A percentile compares a stretch with the other conserved stretches of the same genome.
phyloP scores from a whole-genome alignment of 2,113 vertebrate genomes.

The Proterorhinus semilunaris region DNA sequence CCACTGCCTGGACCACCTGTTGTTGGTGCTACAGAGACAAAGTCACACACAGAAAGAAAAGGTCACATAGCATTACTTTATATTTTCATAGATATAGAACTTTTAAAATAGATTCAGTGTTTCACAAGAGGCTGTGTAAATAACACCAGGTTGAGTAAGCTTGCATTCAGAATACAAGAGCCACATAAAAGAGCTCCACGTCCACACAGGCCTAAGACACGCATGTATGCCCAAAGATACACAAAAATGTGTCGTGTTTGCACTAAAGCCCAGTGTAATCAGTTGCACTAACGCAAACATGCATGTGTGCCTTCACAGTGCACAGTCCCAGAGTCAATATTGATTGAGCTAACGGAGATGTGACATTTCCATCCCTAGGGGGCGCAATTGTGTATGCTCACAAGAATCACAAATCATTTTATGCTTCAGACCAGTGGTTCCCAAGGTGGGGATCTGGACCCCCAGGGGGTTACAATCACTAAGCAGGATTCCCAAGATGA shows the following conservation, averaged over 20 bases:
- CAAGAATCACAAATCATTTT: slow-evolving; percentile 25
- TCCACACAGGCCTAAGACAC: slow-evolving; percentile 1
- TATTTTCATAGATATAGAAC: neutral
- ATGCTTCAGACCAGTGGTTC: no score
- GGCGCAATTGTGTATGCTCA: slow-evolving; percentile 36
- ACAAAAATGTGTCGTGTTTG: slow-evolving; percentile 44
- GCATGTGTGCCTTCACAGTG: slow-evolving; percentile 26
- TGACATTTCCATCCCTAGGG: slow-evolving; percentile 58
- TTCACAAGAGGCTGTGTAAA: slow-evolving; percentile 12
- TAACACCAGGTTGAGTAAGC: slow-evolving; percentile 16
- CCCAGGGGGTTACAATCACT: no score
- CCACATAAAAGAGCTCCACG: slow-evolving; percentile 16
- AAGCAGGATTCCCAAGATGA: no score
- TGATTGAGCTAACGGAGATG: slow-evolving; percentile 56
- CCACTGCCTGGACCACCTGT: slow-evolving; percentile 92
- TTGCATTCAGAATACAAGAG: slow-evolving; percentile 24
- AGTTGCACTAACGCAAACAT: slow-evolving; percentile 52
- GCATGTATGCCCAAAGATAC: slow-evolving; percentile 2
- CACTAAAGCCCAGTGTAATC: slow-evolving; percentile 49
- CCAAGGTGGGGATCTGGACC: no score
- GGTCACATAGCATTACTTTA: neutral
- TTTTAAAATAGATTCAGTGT: neutral
- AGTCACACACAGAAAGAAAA: neutral
- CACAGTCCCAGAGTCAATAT: slow-evolving; percentile 56
- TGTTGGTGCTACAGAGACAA: slow-evolving; percentile 84